Evolutionary conservation across 1,140 invertebrate genomes (phyloP).

Genomic region (Leptestheria dahalacensis): DNA sequence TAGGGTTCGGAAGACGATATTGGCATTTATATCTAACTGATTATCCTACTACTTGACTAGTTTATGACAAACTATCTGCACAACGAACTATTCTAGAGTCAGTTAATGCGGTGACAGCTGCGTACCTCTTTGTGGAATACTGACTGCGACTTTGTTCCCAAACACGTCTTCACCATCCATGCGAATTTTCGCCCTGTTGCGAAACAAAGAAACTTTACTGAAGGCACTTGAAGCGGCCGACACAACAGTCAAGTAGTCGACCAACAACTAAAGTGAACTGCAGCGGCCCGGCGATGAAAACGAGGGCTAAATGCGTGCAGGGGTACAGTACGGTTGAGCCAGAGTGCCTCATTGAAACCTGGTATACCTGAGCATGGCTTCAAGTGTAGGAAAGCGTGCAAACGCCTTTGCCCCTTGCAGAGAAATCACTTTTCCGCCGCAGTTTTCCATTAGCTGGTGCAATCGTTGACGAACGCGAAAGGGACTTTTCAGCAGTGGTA

Average conservation of each 20-base stretch:
- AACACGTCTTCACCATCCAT: conserved; percentile 73
- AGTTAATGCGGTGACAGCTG: no score
- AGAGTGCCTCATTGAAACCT: background rate
- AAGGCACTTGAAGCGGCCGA: background rate
- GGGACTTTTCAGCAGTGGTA: conserved; percentile 33
- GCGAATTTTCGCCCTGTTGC: conserved; percentile 54
- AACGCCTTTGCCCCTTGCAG: conserved; percentile 47
- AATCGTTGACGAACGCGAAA: conserved; percentile 39
- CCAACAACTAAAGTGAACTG: background rate
- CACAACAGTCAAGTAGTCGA: background rate
- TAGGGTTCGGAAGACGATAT: no score
- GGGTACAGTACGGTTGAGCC: background rate
- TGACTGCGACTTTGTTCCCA: conserved; percentile 46
- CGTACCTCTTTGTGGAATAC: no score
- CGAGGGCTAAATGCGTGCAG: background rate
- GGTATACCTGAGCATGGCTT: conserved; percentile 53
- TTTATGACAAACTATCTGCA: no score
- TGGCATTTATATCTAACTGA: no score
- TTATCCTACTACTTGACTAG: no score
- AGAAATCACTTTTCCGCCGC: conserved; percentile 54
- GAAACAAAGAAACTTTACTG: conserved; percentile 21
- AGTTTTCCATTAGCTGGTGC: conserved; percentile 56
- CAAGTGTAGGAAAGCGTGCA: conserved; percentile 49
- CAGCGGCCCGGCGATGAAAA: background rate
- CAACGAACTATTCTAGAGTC: no score